Percentiles rank a stretch among this genome's conserved stretches.
These are phyloP conservation scores for Meloidogyne chitwoodi DNA, from an alignment of 1,140 invertebrate species.

Conservation along the genomic window DNA sequence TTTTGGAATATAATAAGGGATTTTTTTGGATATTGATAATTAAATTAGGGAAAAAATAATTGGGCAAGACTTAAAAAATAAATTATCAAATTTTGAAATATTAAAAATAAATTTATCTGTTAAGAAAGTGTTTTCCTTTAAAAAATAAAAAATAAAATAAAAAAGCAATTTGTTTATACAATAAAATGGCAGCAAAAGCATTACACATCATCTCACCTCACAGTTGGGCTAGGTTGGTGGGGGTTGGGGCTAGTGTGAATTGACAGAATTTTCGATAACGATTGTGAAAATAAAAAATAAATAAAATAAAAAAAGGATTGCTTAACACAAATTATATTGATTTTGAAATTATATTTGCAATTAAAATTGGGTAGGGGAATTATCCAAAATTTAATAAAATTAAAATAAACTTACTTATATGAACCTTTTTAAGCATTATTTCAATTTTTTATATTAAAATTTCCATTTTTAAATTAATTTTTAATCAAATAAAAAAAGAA, in stretches of 20 bases:
- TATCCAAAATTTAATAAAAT: too few relatives aligned
- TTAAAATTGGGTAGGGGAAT: too few relatives aligned
- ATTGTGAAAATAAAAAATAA: neutral
- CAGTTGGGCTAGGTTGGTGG: neutral
- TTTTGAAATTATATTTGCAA: too few relatives aligned
- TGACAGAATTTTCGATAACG: neutral
- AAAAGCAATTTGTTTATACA: neutral
- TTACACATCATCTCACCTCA: neutral
- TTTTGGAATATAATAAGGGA: too few relatives aligned
- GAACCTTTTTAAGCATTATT: neutral
- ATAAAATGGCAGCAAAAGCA: neutral
- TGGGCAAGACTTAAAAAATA: too few relatives aligned
- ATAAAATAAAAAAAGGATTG: neutral
- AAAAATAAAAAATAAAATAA: neutral
- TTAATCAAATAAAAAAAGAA: neutral
- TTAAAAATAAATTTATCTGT: too few relatives aligned
- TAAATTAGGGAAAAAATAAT: too few relatives aligned
- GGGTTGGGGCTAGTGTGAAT: neutral
- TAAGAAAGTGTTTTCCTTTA: neutral
- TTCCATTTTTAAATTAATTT: neutral
- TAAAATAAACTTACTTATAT: neutral
- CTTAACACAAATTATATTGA: too few relatives aligned
- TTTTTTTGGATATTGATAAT: too few relatives aligned
- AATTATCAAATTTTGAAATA: too few relatives aligned
- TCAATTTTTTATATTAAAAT: neutral